Evolutionary conservation across 2,113 vertebrate genomes (phyloP).

Genomic region (Cyanoliseus patagonus): DNA sequence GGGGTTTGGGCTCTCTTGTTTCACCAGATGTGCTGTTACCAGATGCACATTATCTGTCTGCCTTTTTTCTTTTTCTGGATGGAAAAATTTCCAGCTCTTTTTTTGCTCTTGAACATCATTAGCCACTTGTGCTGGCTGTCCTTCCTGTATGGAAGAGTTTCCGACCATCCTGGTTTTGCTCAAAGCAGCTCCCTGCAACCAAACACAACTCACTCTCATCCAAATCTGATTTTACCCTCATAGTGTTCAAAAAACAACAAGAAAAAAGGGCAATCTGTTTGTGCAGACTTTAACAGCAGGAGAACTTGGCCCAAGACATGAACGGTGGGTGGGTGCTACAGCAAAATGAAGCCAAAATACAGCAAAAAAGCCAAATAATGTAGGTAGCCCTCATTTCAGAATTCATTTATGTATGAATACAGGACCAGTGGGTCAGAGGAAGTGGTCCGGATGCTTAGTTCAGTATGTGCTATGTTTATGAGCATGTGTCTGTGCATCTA

Average conservation of each 20-base stretch:
- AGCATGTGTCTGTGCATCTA: constrained; percentile 20
- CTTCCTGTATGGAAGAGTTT: background rate
- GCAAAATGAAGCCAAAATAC: background rate
- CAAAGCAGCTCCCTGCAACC: background rate
- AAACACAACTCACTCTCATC: background rate
- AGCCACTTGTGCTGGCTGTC: background rate
- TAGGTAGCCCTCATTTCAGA: background rate
- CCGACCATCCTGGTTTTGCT: background rate
- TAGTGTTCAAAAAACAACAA: background rate
- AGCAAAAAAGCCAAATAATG: background rate
- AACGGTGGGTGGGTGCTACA: background rate
- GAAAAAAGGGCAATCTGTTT: background rate
- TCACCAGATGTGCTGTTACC: background rate
- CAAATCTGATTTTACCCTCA: background rate
- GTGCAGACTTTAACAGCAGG: background rate
- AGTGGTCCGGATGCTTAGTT: fast-evolving
- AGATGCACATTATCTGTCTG: fast-evolving
- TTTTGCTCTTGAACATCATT: background rate
- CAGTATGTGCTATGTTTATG: background rate
- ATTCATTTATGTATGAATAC: background rate
- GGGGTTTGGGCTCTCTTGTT: background rate
- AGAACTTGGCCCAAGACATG: background rate
- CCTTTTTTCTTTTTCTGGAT: background rate
- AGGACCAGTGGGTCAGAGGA: background rate
- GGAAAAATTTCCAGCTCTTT: background rate